A percentile compares a stretch with the other conserved stretches of the same genome.
These are phyloP conservation scores for Eustalomyia histrio DNA, from an alignment of 2,888 invertebrate species.

Conservation along the genomic window DNA sequence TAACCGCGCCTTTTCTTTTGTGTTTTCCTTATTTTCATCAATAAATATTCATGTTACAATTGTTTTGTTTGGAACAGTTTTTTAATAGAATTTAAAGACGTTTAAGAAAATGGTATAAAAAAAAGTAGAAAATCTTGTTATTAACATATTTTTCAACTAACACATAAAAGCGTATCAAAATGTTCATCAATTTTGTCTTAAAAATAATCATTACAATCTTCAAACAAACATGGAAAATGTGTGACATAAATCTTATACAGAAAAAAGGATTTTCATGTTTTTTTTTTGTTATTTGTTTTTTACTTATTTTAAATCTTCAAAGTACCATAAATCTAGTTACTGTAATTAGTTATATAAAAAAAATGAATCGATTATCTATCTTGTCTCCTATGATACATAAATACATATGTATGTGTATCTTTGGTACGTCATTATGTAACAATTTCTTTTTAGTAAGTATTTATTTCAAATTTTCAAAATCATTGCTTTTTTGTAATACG, in stretches of 20 bases:
- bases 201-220: slow-evolving; percentile 46
- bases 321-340: slow-evolving; percentile 46
- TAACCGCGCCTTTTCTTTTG: slow-evolving; percentile 52
- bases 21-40: slow-evolving; percentile 40
- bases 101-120: slow-evolving; percentile 27
- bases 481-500: slow-evolving; percentile 18
- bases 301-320: slow-evolving; percentile 27
- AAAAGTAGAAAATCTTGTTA: slow-evolving; percentile 16
- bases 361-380: neutral
- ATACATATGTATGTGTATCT: neutral
- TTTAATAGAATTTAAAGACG: slow-evolving; percentile 28
- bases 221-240: slow-evolving; percentile 46
- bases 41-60: slow-evolving; percentile 52
- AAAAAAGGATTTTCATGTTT: slow-evolving; percentile 59
- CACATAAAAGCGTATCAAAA: neutral
- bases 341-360: slow-evolving; percentile 44
- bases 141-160: neutral
- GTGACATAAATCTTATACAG: slow-evolving; percentile 53
- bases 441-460: slow-evolving; percentile 11
- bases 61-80: slow-evolving; percentile 20
- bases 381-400: neutral
- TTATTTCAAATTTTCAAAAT: slow-evolving; percentile 17
- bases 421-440: slow-evolving; percentile 45
- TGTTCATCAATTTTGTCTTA: slow-evolving; percentile 24
- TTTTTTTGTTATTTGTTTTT: no score